Evolutionary conservation across 2,888 invertebrate genomes (phyloP), one percentile per base, ranked within the genome.

Genomic region (Loripinus fragilis): DNA sequence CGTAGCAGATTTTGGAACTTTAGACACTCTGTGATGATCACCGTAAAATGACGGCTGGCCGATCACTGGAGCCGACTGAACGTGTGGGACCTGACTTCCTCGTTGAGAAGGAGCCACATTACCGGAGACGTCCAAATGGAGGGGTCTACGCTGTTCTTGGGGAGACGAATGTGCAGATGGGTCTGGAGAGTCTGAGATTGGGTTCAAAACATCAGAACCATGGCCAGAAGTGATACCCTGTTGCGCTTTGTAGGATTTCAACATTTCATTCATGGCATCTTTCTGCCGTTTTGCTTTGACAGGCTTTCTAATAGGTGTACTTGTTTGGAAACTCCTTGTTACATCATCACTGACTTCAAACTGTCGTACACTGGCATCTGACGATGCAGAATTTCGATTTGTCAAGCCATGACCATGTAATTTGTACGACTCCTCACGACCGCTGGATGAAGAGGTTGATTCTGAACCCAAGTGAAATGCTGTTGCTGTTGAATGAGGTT

Each of bases 251-350:
- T 33, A 60, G 15, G 60, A 60, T 60, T 60, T 60, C 33, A 60
- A 33, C 60, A 60, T 60, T 17, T 60, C 60, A 60, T 60, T 60
- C 60, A 30, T 60, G 17, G 60, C 60, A 60, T 60, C 60, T 33
- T 60, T 60, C n/a, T 60, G 10, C 33, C 28, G 30, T 33, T 60
- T 60, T 33, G 17, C 60, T 60, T 60, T 30, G 2, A 7, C 8
- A 1, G 30, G 60, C 30, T 20, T 60, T 3, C 17, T 10, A 7
- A 60, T 17, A 33, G 60, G 30, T 17, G 60, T 60, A 60, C 60
- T 60, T 30, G 60, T 60, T 5, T 8, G 28, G 20, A 33, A 33
- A 17, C 45, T 45, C 7, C 38, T 38, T 38, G 38, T 38, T 42
- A n/a, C n/a, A n/a, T n/a, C n/a, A n/a, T n/a, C n/a, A n/a, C n/a